Evolutionary conservation across 2,797 vertebrate species (phyloP).

Genomic region (Morus bassanus): DNA sequence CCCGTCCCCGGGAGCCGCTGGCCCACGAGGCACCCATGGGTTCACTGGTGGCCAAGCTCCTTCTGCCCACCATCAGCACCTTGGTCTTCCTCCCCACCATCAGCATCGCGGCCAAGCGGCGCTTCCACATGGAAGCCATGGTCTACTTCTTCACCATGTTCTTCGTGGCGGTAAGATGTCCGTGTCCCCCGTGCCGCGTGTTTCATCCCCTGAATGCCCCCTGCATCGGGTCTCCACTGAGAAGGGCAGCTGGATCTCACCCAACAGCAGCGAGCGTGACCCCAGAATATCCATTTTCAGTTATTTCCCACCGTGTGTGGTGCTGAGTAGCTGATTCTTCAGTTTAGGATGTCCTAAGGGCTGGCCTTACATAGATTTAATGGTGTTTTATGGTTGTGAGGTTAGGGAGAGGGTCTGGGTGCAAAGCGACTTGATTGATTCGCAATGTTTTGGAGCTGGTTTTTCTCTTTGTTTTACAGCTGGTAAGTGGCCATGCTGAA

Average conservation of each 20-base stretch:
- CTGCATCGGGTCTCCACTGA: fast-evolving
- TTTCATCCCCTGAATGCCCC: neutral
- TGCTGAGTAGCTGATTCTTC: neutral
- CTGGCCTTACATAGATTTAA: neutral
- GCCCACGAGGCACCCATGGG: conserved; percentile 78
- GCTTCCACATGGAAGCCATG: conserved; percentile 99
- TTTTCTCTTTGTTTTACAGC: conserved; percentile 15
- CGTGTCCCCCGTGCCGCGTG: neutral
- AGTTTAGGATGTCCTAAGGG: neutral
- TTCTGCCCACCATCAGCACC: conserved; percentile 93
- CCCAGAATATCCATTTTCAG: neutral
- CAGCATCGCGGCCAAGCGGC: conserved; percentile 90
- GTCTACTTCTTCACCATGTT: conserved; percentile 99
- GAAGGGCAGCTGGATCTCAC: neutral
- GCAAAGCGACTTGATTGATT: neutral
- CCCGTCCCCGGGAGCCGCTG: fast-evolving
- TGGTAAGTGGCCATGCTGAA: conserved; percentile 1
- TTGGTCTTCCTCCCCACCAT: conserved; percentile 89
- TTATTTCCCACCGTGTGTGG: fast-evolving
- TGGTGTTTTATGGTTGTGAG: neutral
- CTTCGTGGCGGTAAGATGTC: conserved; percentile 88
- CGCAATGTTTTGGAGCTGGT: neutral
- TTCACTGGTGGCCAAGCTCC: conserved; percentile 88
- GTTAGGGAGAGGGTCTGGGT: neutral
- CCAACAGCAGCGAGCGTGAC: fast-evolving